Percentiles rank a stretch among this genome's conserved stretches.
These are phyloP conservation scores for Thymelicus lineola DNA, from an alignment of 2,888 invertebrate species.

Conservation along the genomic window DNA sequence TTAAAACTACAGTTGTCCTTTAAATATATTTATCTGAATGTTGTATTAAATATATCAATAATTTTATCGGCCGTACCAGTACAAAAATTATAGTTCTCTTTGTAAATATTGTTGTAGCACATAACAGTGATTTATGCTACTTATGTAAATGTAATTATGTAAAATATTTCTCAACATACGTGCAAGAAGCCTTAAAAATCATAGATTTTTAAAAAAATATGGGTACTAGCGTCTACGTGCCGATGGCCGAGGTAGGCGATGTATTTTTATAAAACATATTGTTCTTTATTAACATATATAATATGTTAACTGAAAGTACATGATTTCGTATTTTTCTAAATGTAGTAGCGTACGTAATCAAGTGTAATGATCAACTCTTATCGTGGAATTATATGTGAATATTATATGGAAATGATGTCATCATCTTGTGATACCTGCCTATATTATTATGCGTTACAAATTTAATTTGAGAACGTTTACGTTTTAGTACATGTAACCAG, in stretches of 20 bases:
- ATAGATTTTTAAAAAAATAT: slow-evolving; percentile 80
- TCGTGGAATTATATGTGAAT: slow-evolving; percentile 54
- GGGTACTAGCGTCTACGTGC: slow-evolving; percentile 80
- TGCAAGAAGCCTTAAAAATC: slow-evolving; percentile 84
- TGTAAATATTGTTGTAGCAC: slow-evolving; percentile 77
- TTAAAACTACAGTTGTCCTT: slow-evolving; percentile 65
- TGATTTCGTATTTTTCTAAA: slow-evolving; percentile 84
- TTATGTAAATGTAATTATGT: slow-evolving; percentile 75
- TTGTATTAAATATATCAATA: slow-evolving; percentile 64
- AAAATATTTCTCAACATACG: slow-evolving; percentile 77
- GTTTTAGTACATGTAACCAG: slow-evolving; percentile 50
- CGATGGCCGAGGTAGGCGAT: slow-evolving; percentile 71
- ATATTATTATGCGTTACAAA: slow-evolving; percentile 64
- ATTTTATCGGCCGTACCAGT: slow-evolving; percentile 80
- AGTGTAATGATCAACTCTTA: slow-evolving; percentile 72
- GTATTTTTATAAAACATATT: slow-evolving; percentile 84
- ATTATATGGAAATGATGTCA: slow-evolving; percentile 54
- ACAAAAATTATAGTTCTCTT: slow-evolving; percentile 67
- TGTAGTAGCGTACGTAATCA: slow-evolving; percentile 75
- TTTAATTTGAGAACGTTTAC: slow-evolving; percentile 73
- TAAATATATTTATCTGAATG: slow-evolving; percentile 68
- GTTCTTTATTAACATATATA: slow-evolving; percentile 84
- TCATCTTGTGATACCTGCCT: slow-evolving; percentile 59
- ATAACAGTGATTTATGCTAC: slow-evolving; percentile 77
- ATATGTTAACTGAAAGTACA: slow-evolving; percentile 84